Conservation (phyloP, 2,113 vertebrate genomes). For the Nothobranchius furzeri region DNA sequence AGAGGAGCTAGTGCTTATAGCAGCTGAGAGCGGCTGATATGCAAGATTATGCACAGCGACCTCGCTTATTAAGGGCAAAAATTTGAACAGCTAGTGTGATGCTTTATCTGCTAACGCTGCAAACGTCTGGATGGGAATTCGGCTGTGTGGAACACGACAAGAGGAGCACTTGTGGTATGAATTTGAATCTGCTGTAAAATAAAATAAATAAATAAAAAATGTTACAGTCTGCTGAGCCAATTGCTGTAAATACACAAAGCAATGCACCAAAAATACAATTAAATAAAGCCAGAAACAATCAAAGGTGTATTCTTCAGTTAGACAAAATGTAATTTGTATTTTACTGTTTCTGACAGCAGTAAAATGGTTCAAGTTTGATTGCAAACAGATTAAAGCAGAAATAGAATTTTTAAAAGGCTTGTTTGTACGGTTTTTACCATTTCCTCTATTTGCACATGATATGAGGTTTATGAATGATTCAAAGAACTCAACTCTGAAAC, state of each 20-base stretch:
- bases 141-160: constrained; percentile 8
- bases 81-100: constrained; percentile 2
- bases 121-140: constrained; percentile 5
- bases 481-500: constrained; percentile 1
- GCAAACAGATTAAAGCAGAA: not conserved
- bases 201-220: not conserved
- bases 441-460: too few species aligned
- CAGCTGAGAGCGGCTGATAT: constrained; percentile 24
- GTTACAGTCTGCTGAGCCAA: too few species aligned
- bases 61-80: constrained; percentile 15
- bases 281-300: constrained; percentile 5
- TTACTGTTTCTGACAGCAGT: not conserved
- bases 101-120: constrained; percentile 18
- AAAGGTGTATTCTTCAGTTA: too few species aligned
- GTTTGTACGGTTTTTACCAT: too few species aligned
- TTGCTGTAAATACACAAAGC: not conserved
- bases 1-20: constrained; percentile 12
- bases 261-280: not conserved
- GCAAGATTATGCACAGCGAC: constrained; percentile 15
- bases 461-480: not conserved
- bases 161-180: not conserved
- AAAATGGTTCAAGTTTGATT: too few species aligned
- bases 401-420: not conserved
- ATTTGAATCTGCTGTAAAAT: constrained; percentile 5
- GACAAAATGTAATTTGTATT: too few species aligned